A percentile compares a stretch with the other conserved stretches of the same genome.
Evolutionary conservation across 2,113 vertebrate species (phyloP).

Genomic region (Benitochromis conjunctus): DNA sequence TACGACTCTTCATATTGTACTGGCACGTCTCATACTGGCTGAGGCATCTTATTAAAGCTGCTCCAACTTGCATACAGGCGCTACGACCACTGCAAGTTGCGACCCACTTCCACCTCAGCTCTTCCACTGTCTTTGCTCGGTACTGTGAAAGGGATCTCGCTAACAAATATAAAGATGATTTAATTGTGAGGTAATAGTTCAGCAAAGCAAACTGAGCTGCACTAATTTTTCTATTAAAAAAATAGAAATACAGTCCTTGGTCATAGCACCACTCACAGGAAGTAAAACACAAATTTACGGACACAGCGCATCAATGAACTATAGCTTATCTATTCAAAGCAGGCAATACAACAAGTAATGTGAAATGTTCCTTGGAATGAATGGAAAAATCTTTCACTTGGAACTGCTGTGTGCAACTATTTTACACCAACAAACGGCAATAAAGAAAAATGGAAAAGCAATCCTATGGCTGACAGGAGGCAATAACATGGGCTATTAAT

Average conservation of each 20-base stretch:
- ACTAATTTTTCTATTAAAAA: background rate
- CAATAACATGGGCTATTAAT: background rate
- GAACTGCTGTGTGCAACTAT: conserved; percentile 4
- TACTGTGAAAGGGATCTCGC: too few species aligned
- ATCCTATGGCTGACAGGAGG: background rate
- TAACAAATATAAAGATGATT: background rate
- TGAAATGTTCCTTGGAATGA: background rate
- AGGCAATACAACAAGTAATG: background rate
- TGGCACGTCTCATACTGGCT: background rate
- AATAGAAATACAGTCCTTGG: too few species aligned
- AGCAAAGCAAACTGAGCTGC: background rate
- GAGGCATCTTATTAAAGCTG: background rate
- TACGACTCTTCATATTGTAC: rapidly evolving
- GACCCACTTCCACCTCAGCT: too few species aligned
- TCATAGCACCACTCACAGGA: background rate
- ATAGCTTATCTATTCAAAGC: background rate
- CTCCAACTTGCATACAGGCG: background rate
- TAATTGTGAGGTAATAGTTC: background rate
- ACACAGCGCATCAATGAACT: background rate
- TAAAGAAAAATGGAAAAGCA: background rate
- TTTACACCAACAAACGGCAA: background rate
- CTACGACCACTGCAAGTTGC: too few species aligned
- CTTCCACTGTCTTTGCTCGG: background rate
- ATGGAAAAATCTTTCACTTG: background rate
- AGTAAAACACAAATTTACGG: background rate